Evolutionary conservation across 2,888 invertebrate species (phyloP).

Genomic region (Torymus texanus): DNA sequence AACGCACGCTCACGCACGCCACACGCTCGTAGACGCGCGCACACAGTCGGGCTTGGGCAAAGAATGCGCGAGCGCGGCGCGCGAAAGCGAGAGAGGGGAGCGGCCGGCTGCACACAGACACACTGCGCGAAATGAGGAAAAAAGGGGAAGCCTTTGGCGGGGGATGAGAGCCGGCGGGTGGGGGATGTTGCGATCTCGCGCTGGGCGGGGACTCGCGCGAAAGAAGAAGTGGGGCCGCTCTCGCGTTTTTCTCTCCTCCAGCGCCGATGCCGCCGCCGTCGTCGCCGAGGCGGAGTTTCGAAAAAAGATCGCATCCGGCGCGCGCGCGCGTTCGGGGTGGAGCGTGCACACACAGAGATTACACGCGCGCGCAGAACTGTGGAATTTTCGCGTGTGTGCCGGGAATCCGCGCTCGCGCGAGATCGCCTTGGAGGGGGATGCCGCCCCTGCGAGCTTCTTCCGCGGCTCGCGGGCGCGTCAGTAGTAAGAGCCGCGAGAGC

Average conservation of each 20-base stretch:
- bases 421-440: slow-evolving; percentile 20
- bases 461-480: no score
- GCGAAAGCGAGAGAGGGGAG: slow-evolving; percentile 5
- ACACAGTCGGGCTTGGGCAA: not conserved
- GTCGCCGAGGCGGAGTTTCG: slow-evolving; percentile 67
- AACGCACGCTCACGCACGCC: not conserved
- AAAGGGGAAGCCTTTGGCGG: slow-evolving; percentile 10
- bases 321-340: slow-evolving; percentile 39
- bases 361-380: slow-evolving; percentile 17
- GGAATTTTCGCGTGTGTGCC: slow-evolving; percentile 23
- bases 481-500: slow-evolving; percentile 4
- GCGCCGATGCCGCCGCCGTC: slow-evolving; percentile 6
- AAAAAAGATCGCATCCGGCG: slow-evolving; percentile 58
- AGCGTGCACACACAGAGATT: slow-evolving; percentile 9
- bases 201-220: slow-evolving; percentile 57
- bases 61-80: not conserved
- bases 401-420: not conserved
- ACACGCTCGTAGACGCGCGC: not conserved
- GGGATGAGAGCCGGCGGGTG: slow-evolving; percentile 13
- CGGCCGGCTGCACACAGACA: not conserved
- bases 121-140: not conserved
- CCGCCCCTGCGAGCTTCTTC: slow-evolving; percentile 1
- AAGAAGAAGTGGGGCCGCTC: slow-evolving; percentile 63
- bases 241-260: slow-evolving; percentile 25
- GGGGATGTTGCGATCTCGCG: slow-evolving; percentile 57